Base-by-base conservation (phyloP, 2,888 invertebrate genomes). In the Caenorhabditis sp. region DNA sequence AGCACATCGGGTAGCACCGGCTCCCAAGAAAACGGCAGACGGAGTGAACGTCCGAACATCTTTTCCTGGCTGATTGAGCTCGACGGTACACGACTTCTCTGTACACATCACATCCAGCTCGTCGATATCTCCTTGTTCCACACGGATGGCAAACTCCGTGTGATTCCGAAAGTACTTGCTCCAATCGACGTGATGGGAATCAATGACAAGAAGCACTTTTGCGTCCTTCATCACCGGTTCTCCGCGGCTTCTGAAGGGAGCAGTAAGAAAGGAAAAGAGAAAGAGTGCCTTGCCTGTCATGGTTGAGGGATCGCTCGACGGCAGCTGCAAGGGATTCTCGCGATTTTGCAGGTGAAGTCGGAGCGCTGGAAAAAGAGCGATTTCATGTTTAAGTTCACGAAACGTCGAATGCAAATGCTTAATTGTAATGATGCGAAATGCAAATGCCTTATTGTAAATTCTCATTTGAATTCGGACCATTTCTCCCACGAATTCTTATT, bases 51-150 rank as follows among this genome's bases (percentile, higher is more conserved):
- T 39, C 27, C 80, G 52, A 9, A 63, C 39, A 50, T 83, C 82
- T 30, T 72, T 74, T 39, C 81, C 82, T 0, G 62, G 43, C 50
- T 80, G 78, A 17, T 55, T 72, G 13, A 83, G 41, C 43, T 84
- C 83, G 8, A 84, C 79, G 1, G 70, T 62, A 35, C 78, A 79
- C 17, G 62, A 52, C 39, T 84, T 80, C 50, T 84, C 84, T 13
- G 83, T 84, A 39, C 79, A 81, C 71, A 81, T 71, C 8, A 84
- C 70, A 39, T 84, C 83, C 1, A 84, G 20, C 62, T 84, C 82
- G 17, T 66, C 56, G 48, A 82, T 80, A 24, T 84, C 82, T n/a
- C 79, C 82, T 76, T 84, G 84, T 43, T 84, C 84, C 1, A 84
- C 81, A 13, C 84, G 53, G 22, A 84, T 76, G 11, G 78, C 65